A percentile compares a stretch with the other conserved stretches of the same genome.
Conservation (phyloP, 1,140 invertebrate species). For the Drosophila ironensis region DNA sequence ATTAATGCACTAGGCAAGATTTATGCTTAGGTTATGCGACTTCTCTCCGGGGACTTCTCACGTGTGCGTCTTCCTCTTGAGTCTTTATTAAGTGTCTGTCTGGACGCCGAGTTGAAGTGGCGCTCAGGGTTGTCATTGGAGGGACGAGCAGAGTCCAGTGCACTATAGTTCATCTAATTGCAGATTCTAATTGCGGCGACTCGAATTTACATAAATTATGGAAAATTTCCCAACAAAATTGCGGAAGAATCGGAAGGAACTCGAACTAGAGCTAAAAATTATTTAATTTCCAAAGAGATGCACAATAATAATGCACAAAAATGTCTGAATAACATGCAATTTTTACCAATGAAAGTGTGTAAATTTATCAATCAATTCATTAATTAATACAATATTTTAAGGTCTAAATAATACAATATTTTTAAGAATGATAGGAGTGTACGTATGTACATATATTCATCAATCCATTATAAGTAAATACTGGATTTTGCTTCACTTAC, state of each 20-base stretch:
- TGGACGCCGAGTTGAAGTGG: constrained; percentile 39
- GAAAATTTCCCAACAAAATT: background rate
- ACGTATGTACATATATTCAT: too few species aligned
- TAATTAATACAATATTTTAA: too few species aligned
- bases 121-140: constrained; percentile 49
- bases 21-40: constrained; percentile 20
- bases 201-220: background rate
- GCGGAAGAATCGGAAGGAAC: background rate
- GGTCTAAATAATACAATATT: too few species aligned
- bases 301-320: too few species aligned
- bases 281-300: too few species aligned
- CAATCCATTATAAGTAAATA: too few species aligned
- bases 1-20: constrained; percentile 62
- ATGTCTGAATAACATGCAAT: too few species aligned
- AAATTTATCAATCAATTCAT: too few species aligned
- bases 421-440: too few species aligned
- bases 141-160: constrained; percentile 9
- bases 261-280: too few species aligned
- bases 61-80: constrained; percentile 20
- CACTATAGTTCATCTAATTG: constrained; percentile 21
- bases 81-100: constrained; percentile 24
- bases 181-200: constrained; percentile 12
- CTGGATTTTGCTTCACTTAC: too few species aligned
- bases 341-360: too few species aligned
- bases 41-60: constrained; percentile 10